These are phyloP conservation scores for Ditula angustiorana DNA, from an alignment of 2,888 invertebrate genomes.

Conservation along the genomic window DNA sequence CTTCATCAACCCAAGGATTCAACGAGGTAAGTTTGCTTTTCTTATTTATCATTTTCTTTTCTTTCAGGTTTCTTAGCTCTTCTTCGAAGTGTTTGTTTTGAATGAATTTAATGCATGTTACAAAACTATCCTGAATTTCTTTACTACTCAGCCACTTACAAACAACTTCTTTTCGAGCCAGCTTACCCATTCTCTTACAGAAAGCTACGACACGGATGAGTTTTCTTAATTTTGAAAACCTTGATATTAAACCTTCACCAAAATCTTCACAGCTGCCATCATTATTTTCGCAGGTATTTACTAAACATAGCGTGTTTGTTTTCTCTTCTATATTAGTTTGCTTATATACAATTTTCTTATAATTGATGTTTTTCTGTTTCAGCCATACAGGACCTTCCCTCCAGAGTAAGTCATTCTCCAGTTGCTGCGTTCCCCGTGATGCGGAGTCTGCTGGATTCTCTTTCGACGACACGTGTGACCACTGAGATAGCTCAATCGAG, in stretches of 20 bases:
- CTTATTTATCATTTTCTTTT: neutral
- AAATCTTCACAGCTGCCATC: neutral
- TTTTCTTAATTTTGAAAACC: neutral
- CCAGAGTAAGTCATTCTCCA: neutral
- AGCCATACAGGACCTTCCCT: slow-evolving; percentile 1
- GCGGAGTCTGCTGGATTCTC: too few relatives aligned
- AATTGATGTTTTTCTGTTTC: neutral
- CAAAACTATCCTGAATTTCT: neutral
- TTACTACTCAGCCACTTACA: neutral
- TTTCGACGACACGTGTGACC: too few relatives aligned
- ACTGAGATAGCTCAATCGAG: too few relatives aligned
- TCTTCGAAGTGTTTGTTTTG: neutral
- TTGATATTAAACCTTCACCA: neutral
- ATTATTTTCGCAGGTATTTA: slow-evolving; percentile 9
- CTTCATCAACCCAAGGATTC: neutral
- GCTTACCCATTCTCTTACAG: neutral
- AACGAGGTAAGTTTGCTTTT: neutral
- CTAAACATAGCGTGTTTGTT: neutral
- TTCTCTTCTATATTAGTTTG: neutral
- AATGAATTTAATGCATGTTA: neutral
- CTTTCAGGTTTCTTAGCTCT: neutral
- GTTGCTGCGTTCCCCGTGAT: neutral
- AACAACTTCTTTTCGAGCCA: neutral
- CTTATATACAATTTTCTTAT: neutral
- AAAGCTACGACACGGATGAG: neutral